phyloP scores from a whole-genome alignment of 1,140 invertebrate genomes.

The Drosophila athabasca region DNA sequence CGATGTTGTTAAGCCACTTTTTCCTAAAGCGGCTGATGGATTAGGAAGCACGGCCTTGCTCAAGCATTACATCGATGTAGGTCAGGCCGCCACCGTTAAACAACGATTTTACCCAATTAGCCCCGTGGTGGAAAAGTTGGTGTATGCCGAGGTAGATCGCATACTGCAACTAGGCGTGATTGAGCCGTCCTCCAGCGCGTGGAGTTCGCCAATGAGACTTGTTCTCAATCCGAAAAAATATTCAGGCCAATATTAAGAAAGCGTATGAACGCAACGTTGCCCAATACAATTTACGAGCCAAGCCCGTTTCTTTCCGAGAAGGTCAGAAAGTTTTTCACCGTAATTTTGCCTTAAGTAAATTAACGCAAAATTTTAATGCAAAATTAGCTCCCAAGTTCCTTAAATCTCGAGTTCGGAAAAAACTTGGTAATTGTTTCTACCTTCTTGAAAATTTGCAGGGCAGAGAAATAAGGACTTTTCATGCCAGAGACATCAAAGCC shows the following conservation, averaged over 20 bases:
- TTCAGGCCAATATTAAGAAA: not conserved
- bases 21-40: not conserved
- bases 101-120: constrained; percentile 3
- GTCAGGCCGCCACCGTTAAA: not conserved
- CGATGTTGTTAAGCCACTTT: not conserved
- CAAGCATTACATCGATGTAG: constrained; percentile 4
- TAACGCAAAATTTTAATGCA: constrained; percentile 13
- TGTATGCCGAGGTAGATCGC: too few relatives aligned
- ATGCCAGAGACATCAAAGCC: constrained; percentile 1
- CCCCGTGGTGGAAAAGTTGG: too few relatives aligned
- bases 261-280: not conserved
- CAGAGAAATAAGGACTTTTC: constrained; percentile 17
- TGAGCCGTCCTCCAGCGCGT: too few relatives aligned
- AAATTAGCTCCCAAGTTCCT: constrained; percentile 9
- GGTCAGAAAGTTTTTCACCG: constrained; percentile 15
- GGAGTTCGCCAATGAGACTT: too few relatives aligned
- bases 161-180: too few relatives aligned
- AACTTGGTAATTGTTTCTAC: constrained; percentile 10
- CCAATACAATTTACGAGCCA: constrained; percentile 2
- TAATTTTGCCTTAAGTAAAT: constrained; percentile 15
- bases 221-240: too few relatives aligned
- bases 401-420: constrained; percentile 2
- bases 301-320: not conserved
- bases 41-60: not conserved
- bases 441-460: constrained; percentile 11